Evolutionary conservation across 92 coral and sea anemone genomes (phyloP).

Genomic region (Zoanthus sociatus): DNA sequence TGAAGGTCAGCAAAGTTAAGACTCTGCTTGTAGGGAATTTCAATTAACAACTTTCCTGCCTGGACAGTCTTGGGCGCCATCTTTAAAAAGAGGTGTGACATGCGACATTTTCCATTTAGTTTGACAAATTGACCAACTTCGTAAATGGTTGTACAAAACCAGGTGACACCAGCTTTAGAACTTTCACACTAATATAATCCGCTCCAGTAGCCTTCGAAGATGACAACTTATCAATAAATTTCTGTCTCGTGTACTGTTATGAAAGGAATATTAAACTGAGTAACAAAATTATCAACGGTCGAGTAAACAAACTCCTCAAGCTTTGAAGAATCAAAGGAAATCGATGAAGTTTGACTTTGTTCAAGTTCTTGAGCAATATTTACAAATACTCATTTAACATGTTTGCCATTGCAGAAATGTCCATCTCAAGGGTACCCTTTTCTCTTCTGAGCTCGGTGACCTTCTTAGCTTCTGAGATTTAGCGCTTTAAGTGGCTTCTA

Average conservation of each 20-base stretch:
- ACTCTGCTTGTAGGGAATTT: too few species aligned
- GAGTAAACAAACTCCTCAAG: background rate
- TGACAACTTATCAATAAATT: background rate
- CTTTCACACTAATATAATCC: background rate
- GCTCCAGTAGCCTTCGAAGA: background rate
- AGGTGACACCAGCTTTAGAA: background rate
- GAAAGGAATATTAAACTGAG: background rate
- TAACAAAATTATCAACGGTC: too few species aligned
- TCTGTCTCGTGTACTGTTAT: constrained; percentile 27
- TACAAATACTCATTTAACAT: constrained; percentile 56
- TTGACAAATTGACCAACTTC: background rate
- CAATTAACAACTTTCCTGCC: too few species aligned
- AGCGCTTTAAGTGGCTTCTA: constrained; percentile 57
- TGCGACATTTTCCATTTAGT: background rate
- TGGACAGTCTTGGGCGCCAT: background rate
- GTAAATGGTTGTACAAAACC: background rate
- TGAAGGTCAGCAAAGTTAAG: too few species aligned
- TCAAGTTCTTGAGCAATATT: background rate
- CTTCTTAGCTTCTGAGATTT: constrained; percentile 46
- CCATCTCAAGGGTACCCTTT: constrained; percentile 34
- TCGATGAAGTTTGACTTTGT: constrained; percentile 30
- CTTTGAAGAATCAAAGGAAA: constrained; percentile 43
- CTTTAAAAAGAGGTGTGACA: background rate
- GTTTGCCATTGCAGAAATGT: constrained; percentile 55
- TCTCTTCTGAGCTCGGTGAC: constrained; percentile 24